Evolutionary conservation across 2,113 vertebrate species (phyloP).

Genomic region (Tenebrosternarchus preto): DNA sequence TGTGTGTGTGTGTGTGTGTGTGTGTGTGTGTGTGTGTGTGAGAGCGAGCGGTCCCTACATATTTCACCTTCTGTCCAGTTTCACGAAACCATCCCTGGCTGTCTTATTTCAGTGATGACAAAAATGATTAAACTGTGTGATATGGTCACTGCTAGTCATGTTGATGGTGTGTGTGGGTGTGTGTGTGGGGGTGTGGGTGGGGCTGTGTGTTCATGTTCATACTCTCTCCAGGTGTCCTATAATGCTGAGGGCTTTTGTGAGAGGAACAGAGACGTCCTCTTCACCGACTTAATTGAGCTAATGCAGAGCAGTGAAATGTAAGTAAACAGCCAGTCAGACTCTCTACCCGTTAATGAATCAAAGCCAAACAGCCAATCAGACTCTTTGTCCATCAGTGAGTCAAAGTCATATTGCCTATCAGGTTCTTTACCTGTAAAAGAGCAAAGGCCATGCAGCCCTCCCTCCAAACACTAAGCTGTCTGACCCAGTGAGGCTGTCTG

Average conservation of each 20-base stretch:
- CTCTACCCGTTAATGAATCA: slow-evolving; percentile 73
- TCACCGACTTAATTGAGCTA: slow-evolving; percentile 94
- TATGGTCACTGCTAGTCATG: background rate
- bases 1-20: slow-evolving; percentile 56
- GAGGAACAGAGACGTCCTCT: slow-evolving; percentile 95
- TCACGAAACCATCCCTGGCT: no score
- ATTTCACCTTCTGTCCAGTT: no score
- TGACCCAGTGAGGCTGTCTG: no score
- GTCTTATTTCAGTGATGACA: no score
- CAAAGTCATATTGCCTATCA: no score
- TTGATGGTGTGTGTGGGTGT: background rate
- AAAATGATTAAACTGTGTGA: no score
- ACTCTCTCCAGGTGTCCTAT: slow-evolving; percentile 88
- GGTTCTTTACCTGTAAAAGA: no score
- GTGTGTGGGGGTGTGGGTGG: background rate
- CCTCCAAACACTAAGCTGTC: no score
- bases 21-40: slow-evolving; percentile 61
- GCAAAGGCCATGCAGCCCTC: no score
- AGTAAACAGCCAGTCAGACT: slow-evolving; percentile 65
- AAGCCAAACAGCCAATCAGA: slow-evolving; percentile 18
- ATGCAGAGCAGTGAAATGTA: slow-evolving; percentile 99
- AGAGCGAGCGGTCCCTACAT: slow-evolving; percentile 64
- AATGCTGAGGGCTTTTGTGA: slow-evolving; percentile 98
- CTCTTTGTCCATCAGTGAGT: slow-evolving; percentile 18
- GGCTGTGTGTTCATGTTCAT: slow-evolving; percentile 4